Percentiles rank a stretch among this genome's conserved stretches.
phyloP scores from a whole-genome alignment of 1,140 invertebrate species.

The Maconellicoccus hirsutus region DNA sequence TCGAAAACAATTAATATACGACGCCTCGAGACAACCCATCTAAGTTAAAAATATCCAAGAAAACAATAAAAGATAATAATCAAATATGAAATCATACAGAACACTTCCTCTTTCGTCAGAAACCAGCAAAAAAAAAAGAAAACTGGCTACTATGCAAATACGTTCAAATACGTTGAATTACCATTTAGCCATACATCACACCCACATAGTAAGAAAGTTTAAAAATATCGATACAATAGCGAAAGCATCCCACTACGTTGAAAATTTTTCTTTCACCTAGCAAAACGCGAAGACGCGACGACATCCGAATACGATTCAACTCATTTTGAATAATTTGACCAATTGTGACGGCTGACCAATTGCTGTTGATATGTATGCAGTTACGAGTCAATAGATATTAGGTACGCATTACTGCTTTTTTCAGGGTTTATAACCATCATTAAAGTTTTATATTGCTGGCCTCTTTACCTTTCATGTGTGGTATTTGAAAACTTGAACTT shows the following conservation, averaged over 20 bases:
- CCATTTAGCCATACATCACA: constrained; percentile 3
- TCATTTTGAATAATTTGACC: background rate
- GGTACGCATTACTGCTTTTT: too few relatives aligned
- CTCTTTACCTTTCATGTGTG: background rate
- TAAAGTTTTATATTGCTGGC: constrained; percentile 4
- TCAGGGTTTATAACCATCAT: background rate
- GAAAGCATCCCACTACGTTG: background rate
- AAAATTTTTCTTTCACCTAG: too few relatives aligned
- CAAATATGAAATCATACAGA: background rate
- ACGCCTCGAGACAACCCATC: too few relatives aligned
- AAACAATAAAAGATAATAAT: background rate
- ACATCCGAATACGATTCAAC: too few relatives aligned
- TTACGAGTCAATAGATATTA: background rate
- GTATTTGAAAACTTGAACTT: background rate
- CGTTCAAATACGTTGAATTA: background rate
- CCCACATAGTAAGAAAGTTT: background rate
- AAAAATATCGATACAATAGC: background rate
- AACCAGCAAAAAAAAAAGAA: background rate
- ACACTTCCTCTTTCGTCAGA: background rate
- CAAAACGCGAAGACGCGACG: too few relatives aligned
- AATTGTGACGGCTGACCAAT: background rate
- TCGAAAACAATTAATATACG: background rate
- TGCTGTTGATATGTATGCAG: background rate
- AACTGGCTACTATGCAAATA: background rate
- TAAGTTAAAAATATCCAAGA: background rate